These are phyloP conservation scores for Phrynocephalus forsythii DNA, from an alignment of 2,797 vertebrate species.

Conservation along the genomic window DNA sequence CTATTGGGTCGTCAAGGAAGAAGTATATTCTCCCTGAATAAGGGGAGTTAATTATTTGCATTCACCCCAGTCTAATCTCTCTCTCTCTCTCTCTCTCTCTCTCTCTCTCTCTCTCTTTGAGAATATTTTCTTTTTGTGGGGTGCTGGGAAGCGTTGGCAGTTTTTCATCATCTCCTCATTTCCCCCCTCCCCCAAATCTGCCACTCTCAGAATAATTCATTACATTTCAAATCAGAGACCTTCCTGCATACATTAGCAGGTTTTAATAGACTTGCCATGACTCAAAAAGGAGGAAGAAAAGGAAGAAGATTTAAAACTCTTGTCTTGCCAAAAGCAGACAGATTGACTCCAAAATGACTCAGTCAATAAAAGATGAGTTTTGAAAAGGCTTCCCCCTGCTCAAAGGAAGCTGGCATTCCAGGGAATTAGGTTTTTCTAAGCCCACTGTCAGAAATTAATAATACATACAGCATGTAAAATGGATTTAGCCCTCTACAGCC, in stretches of 20 bases:
- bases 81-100: conserved; percentile 31
- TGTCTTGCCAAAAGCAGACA: conserved; percentile 80
- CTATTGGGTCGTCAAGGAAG: conserved; percentile 34
- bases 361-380: conserved; percentile 83
- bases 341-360: conserved; percentile 79
- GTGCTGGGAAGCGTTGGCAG: not conserved
- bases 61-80: conserved; percentile 42
- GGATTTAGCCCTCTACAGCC: conserved; percentile 69
- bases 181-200: conserved; percentile 57
- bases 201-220: conserved; percentile 75
- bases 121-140: conserved; percentile 57
- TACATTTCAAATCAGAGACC: conserved; percentile 68
- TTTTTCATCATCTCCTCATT: conserved; percentile 53
- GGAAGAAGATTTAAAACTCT: conserved; percentile 77
- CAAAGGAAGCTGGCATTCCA: conserved; percentile 72
- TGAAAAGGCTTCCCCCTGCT: conserved; percentile 72
- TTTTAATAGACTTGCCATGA: conserved; percentile 77
- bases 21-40: conserved; percentile 37
- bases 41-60: conserved; percentile 55
- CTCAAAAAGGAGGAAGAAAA: conserved; percentile 67
- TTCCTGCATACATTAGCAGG: conserved; percentile 70
- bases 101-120: conserved; percentile 64
- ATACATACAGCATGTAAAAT: conserved; percentile 69
- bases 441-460: conserved; percentile 75
- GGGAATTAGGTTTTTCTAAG: conserved; percentile 74